Evolutionary conservation across 2,888 invertebrate genomes (phyloP).

Genomic region (Patella pellucida): DNA sequence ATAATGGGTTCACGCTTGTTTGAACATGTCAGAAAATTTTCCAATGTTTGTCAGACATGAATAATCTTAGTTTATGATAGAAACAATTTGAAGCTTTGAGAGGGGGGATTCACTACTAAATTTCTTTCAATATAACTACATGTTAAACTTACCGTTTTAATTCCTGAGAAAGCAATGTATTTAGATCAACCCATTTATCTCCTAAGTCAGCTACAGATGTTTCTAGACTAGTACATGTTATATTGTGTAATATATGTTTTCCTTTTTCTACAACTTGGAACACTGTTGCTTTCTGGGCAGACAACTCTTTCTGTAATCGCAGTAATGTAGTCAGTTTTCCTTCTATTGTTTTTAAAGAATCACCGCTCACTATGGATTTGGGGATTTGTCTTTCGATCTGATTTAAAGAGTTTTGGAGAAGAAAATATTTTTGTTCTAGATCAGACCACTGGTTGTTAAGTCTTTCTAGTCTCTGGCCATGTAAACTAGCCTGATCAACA

Average conservation of each 20-base stretch:
- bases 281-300: slow-evolving; percentile 59
- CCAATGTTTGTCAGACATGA: no score
- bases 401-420: slow-evolving; percentile 44
- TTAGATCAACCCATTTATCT: slow-evolving; percentile 64
- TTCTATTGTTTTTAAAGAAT: slow-evolving; percentile 54
- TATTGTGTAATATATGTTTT: slow-evolving; percentile 60
- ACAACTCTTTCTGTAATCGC: slow-evolving; percentile 56
- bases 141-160: slow-evolving; percentile 55
- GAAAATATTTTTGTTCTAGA: slow-evolving; percentile 51
- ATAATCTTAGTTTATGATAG: no score
- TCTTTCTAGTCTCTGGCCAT: slow-evolving; percentile 61
- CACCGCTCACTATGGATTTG: slow-evolving; percentile 48
- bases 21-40: no score
- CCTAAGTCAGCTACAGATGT: slow-evolving; percentile 57
- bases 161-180: slow-evolving; percentile 54
- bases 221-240: slow-evolving; percentile 62
- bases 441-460: slow-evolving; percentile 61
- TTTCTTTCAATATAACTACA: neutral
- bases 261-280: slow-evolving; percentile 64
- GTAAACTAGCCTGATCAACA: slow-evolving; percentile 61
- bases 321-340: slow-evolving; percentile 55
- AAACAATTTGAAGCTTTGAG: no score
- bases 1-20: no score
- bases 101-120: no score
- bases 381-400: slow-evolving; percentile 48